Percentiles rank a stretch among this genome's conserved stretches.
Conservation (phyloP, 2,113 vertebrate species). For the Thamnophis sirtalis region DNA sequence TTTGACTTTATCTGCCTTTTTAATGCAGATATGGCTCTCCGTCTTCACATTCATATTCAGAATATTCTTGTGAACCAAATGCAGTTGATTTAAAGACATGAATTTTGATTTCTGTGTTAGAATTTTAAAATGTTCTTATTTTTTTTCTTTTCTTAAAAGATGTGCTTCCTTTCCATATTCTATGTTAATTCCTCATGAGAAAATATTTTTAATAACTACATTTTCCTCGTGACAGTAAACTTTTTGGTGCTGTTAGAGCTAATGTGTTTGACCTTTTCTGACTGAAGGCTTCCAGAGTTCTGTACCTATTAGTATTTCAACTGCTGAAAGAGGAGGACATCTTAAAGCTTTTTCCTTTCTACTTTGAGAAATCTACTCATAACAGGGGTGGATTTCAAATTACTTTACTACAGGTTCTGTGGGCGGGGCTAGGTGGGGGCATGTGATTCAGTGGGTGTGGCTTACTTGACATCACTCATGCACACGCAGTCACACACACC, state of each 20-base stretch:
- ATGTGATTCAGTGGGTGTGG: no score
- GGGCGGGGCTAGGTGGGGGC: no score
- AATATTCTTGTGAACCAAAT: not conserved
- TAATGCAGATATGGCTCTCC: not conserved
- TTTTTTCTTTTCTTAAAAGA: not conserved
- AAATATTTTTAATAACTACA: not conserved
- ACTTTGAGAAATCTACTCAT: not conserved
- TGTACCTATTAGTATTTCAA: not conserved
- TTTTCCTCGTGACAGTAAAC: not conserved
- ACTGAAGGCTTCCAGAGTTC: not conserved
- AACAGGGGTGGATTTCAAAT: no score
- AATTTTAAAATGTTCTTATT: not conserved
- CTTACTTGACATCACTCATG: no score
- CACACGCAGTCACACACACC: no score
- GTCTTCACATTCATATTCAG: not conserved
- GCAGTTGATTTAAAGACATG: not conserved
- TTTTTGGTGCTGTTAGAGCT: not conserved
- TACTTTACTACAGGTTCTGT: no score
- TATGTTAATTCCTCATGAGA: not conserved
- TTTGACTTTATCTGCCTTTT: not conserved
- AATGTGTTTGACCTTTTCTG: not conserved
- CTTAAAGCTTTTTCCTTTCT: not conserved
- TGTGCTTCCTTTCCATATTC: not conserved
- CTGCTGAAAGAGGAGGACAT: not conserved
- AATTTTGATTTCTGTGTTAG: not conserved